Evolutionary conservation across 2,888 invertebrate genomes (phyloP).

Genomic region (Papilio protenor): DNA sequence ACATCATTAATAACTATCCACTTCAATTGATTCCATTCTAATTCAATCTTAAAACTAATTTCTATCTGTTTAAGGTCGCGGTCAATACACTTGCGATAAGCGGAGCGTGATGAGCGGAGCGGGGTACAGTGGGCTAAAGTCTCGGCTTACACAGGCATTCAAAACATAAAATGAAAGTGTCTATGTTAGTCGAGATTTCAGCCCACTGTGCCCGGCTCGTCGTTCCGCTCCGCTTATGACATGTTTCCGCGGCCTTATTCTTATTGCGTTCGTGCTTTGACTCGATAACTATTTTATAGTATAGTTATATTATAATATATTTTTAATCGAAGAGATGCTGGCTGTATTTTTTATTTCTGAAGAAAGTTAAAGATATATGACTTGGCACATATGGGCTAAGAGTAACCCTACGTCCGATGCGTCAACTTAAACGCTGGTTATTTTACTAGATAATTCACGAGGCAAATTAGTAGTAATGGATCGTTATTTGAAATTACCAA

Average conservation of each 20-base stretch:
- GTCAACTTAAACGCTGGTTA: not conserved
- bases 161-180: too few species aligned
- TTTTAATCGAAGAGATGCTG: not conserved
- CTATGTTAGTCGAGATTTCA: too few species aligned
- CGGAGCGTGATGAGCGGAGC: too few species aligned
- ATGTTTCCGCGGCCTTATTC: not conserved
- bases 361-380: not conserved
- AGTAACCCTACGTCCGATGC: not conserved
- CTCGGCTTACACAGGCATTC: too few species aligned
- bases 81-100: too few species aligned
- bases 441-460: not conserved
- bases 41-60: slow-evolving; percentile 55
- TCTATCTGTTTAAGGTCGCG: slow-evolving; percentile 24
- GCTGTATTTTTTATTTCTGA: not conserved
- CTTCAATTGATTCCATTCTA: slow-evolving; percentile 59
- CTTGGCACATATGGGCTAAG: not conserved
- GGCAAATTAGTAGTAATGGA: slow-evolving; percentile 3
- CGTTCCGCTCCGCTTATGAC: too few species aligned
- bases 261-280: not conserved
- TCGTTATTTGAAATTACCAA: slow-evolving; percentile 2
- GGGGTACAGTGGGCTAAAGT: too few species aligned
- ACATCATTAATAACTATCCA: slow-evolving; percentile 52
- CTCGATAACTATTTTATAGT: slow-evolving; percentile 2
- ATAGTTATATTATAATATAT: not conserved
- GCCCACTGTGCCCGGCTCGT: too few species aligned